Conservation (phyloP, 2,888 invertebrate genomes). For the Leucania comma region DNA sequence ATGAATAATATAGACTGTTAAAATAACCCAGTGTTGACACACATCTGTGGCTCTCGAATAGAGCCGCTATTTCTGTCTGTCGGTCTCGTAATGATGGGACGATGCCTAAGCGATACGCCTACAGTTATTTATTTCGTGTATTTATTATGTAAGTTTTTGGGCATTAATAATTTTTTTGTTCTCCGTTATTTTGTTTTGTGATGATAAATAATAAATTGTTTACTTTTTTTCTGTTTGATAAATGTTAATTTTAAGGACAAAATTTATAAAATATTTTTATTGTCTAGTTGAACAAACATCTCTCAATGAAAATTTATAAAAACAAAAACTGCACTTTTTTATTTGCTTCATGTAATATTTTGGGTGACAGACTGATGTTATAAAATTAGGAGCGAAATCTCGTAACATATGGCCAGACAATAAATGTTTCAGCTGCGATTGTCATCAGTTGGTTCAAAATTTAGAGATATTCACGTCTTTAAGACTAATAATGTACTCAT, state of each 20-base stretch:
- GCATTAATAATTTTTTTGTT: slow-evolving; percentile 43
- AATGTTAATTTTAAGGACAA: not conserved
- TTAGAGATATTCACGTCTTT: not conserved
- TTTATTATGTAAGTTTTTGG: slow-evolving; percentile 42
- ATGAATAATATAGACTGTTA: slow-evolving; percentile 74
- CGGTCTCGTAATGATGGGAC: slow-evolving; percentile 83
- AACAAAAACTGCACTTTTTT: not conserved
- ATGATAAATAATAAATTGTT: slow-evolving; percentile 7
- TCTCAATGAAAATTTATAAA: not conserved
- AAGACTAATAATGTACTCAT: slow-evolving; percentile 23
- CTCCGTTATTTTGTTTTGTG: slow-evolving; percentile 28
- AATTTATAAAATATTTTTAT: not conserved
- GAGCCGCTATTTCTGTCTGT: slow-evolving; percentile 83
- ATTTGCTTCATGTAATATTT: not conserved
- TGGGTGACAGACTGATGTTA: not conserved
- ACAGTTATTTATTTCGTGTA: slow-evolving; percentile 35
- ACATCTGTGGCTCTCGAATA: slow-evolving; percentile 84
- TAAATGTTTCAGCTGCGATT: slow-evolving; percentile 10
- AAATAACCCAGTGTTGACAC: slow-evolving; percentile 87
- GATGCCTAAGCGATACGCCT: slow-evolving; percentile 69
- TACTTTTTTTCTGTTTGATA: slow-evolving; percentile 9
- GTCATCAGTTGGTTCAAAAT: not conserved
- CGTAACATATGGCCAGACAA: not conserved
- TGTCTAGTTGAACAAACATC: not conserved
- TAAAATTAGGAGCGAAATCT: not conserved